A percentile compares a stretch with the other conserved stretches of the same genome.
Conservation (phyloP, 53 echinoderm and acorn worm species). For the Actinopyga echinites region DNA sequence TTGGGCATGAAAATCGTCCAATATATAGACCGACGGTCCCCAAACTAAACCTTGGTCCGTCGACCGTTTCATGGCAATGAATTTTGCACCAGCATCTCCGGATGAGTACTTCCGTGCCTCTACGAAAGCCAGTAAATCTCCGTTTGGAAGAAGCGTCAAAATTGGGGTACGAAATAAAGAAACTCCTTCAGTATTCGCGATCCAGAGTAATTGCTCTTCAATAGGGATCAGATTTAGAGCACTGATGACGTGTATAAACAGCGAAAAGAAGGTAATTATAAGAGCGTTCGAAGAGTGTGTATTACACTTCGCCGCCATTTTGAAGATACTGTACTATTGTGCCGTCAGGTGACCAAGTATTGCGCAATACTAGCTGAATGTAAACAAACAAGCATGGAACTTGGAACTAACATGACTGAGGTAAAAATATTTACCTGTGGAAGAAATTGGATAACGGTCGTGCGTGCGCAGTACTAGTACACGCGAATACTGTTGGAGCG, state of each 20-base stretch:
- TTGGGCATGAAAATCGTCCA: conserved; percentile 58
- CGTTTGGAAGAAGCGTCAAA: conserved; percentile 51
- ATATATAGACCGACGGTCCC: conserved; percentile 37
- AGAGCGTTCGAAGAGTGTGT: too few relatives aligned
- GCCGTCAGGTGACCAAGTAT: too few relatives aligned
- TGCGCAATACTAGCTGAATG: too few relatives aligned
- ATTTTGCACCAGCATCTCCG: conserved; percentile 49
- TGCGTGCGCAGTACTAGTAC: too few relatives aligned
- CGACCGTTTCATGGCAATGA: conserved; percentile 55
- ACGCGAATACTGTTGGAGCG: too few relatives aligned
- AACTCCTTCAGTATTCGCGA: conserved; percentile 16
- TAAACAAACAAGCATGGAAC: too few relatives aligned
- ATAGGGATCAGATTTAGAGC: conserved; percentile 13
- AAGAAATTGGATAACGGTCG: too few relatives aligned
- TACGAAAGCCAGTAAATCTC: conserved; percentile 60
- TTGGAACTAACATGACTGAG: too few relatives aligned
- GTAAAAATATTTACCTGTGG: too few relatives aligned
- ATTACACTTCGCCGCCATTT: too few relatives aligned
- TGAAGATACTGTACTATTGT: too few relatives aligned
- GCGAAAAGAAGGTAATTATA: background rate
- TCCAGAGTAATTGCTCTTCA: conserved; percentile 46
- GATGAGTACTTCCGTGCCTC: conserved; percentile 54
- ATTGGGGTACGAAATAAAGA: conserved; percentile 58
- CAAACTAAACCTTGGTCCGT: conserved; percentile 49
- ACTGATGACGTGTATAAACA: background rate